Base-by-base conservation (phyloP, 1,140 invertebrate genomes). In the Colletes gigas region DNA sequence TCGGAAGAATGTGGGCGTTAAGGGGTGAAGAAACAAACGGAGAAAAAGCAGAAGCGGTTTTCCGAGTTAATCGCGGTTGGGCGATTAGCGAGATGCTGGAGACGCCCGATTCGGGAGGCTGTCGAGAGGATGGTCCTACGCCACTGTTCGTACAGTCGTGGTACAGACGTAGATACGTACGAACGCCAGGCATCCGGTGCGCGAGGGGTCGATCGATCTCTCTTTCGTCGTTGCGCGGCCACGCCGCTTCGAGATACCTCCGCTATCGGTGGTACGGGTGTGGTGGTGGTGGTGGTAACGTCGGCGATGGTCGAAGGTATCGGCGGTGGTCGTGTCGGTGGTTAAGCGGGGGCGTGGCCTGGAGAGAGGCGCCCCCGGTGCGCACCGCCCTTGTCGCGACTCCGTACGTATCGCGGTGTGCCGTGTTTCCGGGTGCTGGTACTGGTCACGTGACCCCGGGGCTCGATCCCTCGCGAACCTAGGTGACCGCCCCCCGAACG, bases 171-270 rank as follows among this genome's bases (percentile, higher is more conserved):
- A 74, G 84, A 85, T 85, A 85, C 69, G 69, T 85, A 86, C 10
- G 74, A 86, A 83, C 84, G 85, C 79, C 86, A 89, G 89, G 89
- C 90, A 90, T 90, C 88, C 81, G 82, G 74, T 79, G 77, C 77
- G 82, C 79, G 83, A 87, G 85, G 81, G 84, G 82, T 87, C 89
- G 90, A 92, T 92, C 90, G 90, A 92, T 92, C 91, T 92, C 91
- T 90, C 91, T 92, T 92, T 92, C 91, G 87, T 86, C 91, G 88
- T 89, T 87, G 81, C 78, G 78, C 82, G 78, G 77, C 82, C 83
- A 85, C 85, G 66, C 72, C 76, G 72, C 74, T 81, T 54, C 82
- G 65, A 67, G 76, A 75, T 85, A 79, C 84, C 78, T 72, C 82
- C 78, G 89, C 83, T 78, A 82, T 81, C 79, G 82, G 71, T 75